Evolutionary conservation across 92 coral and sea anemone species (phyloP), one percentile per base, ranked within the genome.

Genomic region (Actinostola sp.): DNA sequence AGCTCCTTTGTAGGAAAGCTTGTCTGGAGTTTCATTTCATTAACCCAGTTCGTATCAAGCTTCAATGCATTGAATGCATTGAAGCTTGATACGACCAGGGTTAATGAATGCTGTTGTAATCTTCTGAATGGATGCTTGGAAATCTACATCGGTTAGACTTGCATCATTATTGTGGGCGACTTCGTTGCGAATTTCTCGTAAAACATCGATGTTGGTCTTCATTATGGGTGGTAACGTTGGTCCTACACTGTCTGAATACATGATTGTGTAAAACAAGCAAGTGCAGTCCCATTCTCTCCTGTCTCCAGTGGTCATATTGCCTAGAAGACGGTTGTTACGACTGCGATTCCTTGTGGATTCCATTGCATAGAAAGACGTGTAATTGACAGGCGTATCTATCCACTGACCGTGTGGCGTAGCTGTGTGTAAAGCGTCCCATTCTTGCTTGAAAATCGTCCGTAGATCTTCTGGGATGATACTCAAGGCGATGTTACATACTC

Each of bases 281-380:
- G 84, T 84, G 29, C 84, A 63, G 70, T 66, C 88, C 88, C 84
- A 83, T 28, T 77, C 64, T 13, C 17, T 46, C 13, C 66, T 70
- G 68, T 77, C 45, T 2, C 89, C 89, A 11, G 31, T 71, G 26
- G 16, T 27, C 44, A 70, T 70, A 1, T 9, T 71, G 26, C 68
- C 25, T 24, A 78, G 78, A 49, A 31, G 36, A 8, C 56, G 25
- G 13, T 77, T 48, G 20, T 58, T 34, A 16, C 42, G 44, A 48
- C 32, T 84, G 32, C 17, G 44, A 21, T 59, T 71, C 23, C 58
- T 61, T 11, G 35, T 35, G 28, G 62, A 58, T 19, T 65, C 89
- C 23, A 32, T 19, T 13, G 34, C 12, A 24, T 5, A 58, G 52
- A 84, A 73, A 15, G 49, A 65, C 15, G 15, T 32, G 30, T 75